Conservation (phyloP, 2,797 vertebrate species). For the Sciurus vulgaris region DNA sequence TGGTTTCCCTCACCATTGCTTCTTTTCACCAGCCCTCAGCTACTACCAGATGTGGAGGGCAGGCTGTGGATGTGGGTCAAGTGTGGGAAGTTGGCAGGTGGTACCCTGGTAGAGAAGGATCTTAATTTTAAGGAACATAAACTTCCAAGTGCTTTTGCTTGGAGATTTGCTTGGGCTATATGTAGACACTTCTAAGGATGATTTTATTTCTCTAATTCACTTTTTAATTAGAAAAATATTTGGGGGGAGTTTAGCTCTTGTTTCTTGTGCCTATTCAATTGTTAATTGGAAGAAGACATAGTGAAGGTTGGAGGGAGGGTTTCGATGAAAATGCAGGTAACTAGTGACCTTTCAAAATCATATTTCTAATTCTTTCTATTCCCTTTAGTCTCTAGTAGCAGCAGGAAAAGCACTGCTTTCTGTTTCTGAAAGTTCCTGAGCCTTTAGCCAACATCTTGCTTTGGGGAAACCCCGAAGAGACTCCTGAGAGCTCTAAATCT, state of each 20-base stretch:
- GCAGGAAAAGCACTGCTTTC: neutral
- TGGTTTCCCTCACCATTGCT: neutral
- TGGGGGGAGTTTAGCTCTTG: neutral
- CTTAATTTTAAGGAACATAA: neutral
- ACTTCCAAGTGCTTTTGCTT: constrained; percentile 31
- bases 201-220: neutral
- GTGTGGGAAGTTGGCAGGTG: neutral
- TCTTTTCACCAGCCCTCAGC: neutral
- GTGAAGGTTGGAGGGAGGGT: neutral
- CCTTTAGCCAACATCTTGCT: neutral
- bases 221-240: constrained; percentile 10
- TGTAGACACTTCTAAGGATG: neutral
- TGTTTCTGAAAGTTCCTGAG: neutral
- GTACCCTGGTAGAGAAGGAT: neutral
- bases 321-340: neutral
- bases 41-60: neutral
- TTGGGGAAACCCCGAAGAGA: neutral
- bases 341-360: neutral
- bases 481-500: neutral
- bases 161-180: neutral
- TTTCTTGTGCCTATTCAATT: constrained; percentile 31
- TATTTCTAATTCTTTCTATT: neutral
- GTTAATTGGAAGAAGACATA: constrained; percentile 51
- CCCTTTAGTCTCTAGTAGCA: neutral
- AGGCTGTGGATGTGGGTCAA: neutral